These are phyloP conservation scores for Vandiemenella viatica DNA, from an alignment of 2,888 invertebrate species.

Conservation along the genomic window DNA sequence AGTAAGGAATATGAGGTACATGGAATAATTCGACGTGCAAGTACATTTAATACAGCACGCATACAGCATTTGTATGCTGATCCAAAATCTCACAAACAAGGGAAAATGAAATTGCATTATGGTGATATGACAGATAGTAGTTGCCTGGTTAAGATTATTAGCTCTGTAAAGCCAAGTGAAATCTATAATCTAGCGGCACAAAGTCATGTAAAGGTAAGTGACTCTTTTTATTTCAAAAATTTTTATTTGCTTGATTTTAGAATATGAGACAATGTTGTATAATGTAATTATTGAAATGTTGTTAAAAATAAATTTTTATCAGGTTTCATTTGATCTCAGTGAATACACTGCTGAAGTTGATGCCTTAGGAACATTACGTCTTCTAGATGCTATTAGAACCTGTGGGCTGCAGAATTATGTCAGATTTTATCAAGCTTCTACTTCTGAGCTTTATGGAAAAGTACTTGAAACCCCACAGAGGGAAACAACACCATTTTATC, in stretches of 20 bases:
- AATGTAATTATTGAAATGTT: too few relatives aligned
- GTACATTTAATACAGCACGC: slow-evolving; percentile 90
- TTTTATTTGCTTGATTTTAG: too few relatives aligned
- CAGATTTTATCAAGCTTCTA: slow-evolving; percentile 89
- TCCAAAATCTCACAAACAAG: slow-evolving; percentile 74
- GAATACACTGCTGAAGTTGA: slow-evolving; percentile 99
- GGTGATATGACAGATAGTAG: slow-evolving; percentile 98
- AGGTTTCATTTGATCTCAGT: slow-evolving; percentile 90
- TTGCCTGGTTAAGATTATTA: slow-evolving; percentile 76
- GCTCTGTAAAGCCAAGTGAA: slow-evolving; percentile 67
- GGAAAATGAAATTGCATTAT: slow-evolving; percentile 86
- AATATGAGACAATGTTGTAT: too few relatives aligned
- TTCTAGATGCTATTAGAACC: slow-evolving; percentile 82
- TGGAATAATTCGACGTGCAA: slow-evolving; percentile 86
- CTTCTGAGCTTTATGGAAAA: slow-evolving; percentile 88
- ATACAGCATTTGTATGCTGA: slow-evolving; percentile 93
- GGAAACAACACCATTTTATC: slow-evolving; percentile 91
- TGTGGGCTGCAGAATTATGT: slow-evolving; percentile 68
- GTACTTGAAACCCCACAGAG: slow-evolving; percentile 84
- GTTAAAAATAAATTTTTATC: too few relatives aligned
- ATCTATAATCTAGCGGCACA: slow-evolving; percentile 98
- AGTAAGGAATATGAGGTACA: slow-evolving; percentile 90
- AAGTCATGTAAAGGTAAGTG: slow-evolving; percentile 85
- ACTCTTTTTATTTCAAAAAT: too few relatives aligned
- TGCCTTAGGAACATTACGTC: slow-evolving; percentile 79